These are phyloP conservation scores for Pyralis farinalis DNA, from an alignment of 2,888 invertebrate genomes.

Conservation along the genomic window DNA sequence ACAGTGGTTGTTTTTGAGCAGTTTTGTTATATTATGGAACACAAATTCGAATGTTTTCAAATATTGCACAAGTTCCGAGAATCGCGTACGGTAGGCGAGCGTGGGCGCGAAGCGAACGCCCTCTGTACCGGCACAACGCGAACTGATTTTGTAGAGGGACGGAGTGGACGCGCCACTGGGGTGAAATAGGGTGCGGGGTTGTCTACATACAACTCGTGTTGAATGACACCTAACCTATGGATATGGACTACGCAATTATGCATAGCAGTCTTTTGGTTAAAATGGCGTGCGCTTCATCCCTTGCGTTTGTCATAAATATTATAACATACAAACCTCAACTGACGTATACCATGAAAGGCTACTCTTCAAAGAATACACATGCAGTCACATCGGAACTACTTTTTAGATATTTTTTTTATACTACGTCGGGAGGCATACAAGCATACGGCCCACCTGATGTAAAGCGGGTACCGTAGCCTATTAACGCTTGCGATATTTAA, in stretches of 20 bases:
- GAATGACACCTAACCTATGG: constrained; percentile 10
- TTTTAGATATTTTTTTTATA: no score
- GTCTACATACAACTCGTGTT: constrained; percentile 20
- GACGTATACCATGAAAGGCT: no score
- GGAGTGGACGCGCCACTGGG: constrained; percentile 36
- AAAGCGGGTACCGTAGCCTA: no score
- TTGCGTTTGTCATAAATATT: no score
- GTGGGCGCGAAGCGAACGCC: constrained; percentile 32
- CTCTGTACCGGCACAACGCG: constrained; percentile 38
- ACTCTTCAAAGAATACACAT: no score
- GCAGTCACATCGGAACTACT: no score
- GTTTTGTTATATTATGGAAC: constrained; percentile 29
- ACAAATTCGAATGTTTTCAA: constrained; percentile 38
- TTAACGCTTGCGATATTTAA: no score
- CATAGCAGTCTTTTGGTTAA: constrained; percentile 3
- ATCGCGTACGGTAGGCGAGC: constrained; percentile 44
- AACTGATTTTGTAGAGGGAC: constrained; percentile 49
- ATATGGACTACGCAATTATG: constrained; percentile 6
- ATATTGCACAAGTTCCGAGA: constrained; percentile 66
- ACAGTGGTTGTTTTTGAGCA: constrained; percentile 20
- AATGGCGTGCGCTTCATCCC: constrained; percentile 4
- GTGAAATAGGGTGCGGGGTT: constrained; percentile 52
- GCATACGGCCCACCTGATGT: no score
- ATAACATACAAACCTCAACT: no score
- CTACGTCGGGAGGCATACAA: no score